phyloP scores from a whole-genome alignment of 2,113 vertebrate genomes.

The Tapirus terrestris region DNA sequence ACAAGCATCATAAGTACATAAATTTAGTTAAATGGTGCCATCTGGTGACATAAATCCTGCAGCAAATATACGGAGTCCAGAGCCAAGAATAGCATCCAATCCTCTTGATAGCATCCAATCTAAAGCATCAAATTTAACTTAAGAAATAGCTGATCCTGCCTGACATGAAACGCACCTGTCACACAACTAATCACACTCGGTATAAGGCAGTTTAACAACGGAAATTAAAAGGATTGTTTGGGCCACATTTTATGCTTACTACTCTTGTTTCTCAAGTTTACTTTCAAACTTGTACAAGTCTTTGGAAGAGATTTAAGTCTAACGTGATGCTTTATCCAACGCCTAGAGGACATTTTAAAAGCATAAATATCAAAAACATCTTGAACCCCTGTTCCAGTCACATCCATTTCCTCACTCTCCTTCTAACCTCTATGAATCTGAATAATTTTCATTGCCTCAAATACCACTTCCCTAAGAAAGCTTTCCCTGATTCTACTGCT shows the following conservation, averaged over 20 bases:
- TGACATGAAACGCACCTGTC: not conserved
- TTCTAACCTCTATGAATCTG: not conserved
- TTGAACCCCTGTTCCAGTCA: not conserved
- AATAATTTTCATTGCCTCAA: not conserved
- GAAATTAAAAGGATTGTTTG: not conserved
- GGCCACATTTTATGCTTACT: not conserved
- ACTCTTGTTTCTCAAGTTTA: constrained; percentile 34
- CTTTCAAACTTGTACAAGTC: not conserved
- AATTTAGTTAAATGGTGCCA: constrained; percentile 88
- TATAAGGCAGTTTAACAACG: not conserved
- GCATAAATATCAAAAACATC: constrained; percentile 7
- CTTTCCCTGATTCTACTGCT: not conserved
- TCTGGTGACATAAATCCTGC: constrained; percentile 86
- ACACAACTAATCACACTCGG: not conserved
- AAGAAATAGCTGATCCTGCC: not conserved
- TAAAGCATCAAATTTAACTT: constrained; percentile 41
- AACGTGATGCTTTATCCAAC: not conserved
- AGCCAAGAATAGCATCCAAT: not conserved
- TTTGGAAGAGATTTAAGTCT: constrained; percentile 12
- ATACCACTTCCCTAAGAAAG: not conserved
- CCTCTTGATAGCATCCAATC: not conserved
- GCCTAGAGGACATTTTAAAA: constrained; percentile 42
- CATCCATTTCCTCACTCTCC: not conserved
- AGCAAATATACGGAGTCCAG: constrained; percentile 44
- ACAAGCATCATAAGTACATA: constrained; percentile 56